Conservation (phyloP, 2,797 vertebrate species). For the Acanthurus leucopareius region DNA sequence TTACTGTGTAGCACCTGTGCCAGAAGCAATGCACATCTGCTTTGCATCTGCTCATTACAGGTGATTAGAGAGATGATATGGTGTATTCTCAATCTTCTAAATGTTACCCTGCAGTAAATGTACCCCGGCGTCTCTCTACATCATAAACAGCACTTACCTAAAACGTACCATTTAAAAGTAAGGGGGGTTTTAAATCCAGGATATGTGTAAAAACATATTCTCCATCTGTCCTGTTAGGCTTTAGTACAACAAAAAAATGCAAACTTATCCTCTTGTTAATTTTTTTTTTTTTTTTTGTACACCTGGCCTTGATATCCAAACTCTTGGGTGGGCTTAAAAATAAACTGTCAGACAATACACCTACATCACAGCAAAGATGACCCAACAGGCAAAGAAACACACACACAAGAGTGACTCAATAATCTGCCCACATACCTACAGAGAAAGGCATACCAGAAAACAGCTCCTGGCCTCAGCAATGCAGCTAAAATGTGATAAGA, state of each 20-base stretch:
- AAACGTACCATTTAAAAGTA: conserved; percentile 51
- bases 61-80: conserved; percentile 74
- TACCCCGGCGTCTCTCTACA: conserved; percentile 34
- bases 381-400: conserved; percentile 61
- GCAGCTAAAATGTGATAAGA: conserved; percentile 27
- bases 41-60: conserved; percentile 78
- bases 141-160: conserved; percentile 50
- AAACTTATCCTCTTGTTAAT: conserved; percentile 15
- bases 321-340: conserved; percentile 58
- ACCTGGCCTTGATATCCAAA: conserved; percentile 34
- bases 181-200: conserved; percentile 28
- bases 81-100: conserved; percentile 58
- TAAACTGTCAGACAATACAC: conserved; percentile 68
- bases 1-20: conserved; percentile 70
- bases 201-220: conserved; percentile 23
- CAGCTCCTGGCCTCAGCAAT: conserved; percentile 16
- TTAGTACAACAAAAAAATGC: conserved; percentile 34
- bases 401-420: conserved; percentile 66
- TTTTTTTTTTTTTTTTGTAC: conserved; percentile 10
- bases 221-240: conserved; percentile 49
- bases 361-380: conserved; percentile 66
- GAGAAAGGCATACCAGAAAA: conserved; percentile 36
- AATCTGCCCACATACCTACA: conserved; percentile 54
- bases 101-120: conserved; percentile 61
- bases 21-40: conserved; percentile 78